phyloP scores from a whole-genome alignment of 2,113 vertebrate species.

The Corynorhinus townsendii region DNA sequence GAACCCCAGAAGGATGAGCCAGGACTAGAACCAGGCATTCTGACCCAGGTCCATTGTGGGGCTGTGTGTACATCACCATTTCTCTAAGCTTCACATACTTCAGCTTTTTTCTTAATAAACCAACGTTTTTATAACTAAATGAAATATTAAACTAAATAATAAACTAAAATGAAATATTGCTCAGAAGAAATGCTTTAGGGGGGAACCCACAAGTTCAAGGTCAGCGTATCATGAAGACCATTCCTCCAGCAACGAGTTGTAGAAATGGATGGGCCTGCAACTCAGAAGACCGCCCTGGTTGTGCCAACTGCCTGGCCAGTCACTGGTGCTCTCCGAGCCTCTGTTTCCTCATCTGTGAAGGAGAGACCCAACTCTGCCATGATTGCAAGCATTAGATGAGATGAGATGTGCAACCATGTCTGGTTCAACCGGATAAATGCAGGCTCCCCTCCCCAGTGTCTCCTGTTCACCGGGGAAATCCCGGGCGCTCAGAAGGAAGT shows the following conservation, averaged over 20 bases:
- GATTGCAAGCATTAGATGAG: background rate
- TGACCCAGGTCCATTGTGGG: accelerated
- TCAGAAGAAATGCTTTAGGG: background rate
- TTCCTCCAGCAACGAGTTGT: background rate
- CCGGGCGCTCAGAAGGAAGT: background rate
- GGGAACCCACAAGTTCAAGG: background rate
- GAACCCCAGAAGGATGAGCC: background rate
- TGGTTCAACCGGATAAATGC: background rate
- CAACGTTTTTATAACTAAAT: too few species aligned
- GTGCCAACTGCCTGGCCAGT: background rate
- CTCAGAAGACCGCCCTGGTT: background rate
- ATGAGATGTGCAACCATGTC: background rate
- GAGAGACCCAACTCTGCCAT: background rate
- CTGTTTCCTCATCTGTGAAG: background rate
- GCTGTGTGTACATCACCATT: too few species aligned
- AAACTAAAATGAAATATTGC: background rate
- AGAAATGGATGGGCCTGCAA: accelerated
- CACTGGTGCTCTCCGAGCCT: background rate
- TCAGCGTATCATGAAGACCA: background rate
- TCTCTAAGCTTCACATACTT: background rate
- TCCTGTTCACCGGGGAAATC: background rate
- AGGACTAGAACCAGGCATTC: background rate
- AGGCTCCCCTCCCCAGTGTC: background rate
- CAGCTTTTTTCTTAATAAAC: background rate
- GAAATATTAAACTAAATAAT: too few species aligned